Base-by-base conservation (phyloP, 2,113 vertebrate genomes). In the Scomber japonicus region DNA sequence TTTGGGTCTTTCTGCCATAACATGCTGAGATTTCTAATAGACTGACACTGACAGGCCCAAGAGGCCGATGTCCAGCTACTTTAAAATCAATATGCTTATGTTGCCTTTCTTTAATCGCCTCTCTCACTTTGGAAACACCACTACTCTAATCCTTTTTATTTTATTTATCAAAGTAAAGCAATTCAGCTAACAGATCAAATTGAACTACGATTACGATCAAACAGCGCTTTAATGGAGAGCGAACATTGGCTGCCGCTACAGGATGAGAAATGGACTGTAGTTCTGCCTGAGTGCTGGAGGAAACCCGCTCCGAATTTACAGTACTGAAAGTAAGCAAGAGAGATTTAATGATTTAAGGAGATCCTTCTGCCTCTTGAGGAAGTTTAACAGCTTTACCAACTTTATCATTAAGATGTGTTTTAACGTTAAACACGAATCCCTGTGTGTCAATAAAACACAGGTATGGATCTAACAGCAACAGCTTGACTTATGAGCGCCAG, bases 161-260 rank as follows among this genome's bases (percentile, higher is more conserved):
- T 69, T 64, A 67, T 81, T 72, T 56, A 75, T 81, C 51, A 67
- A 56, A 74, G 60, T 16, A 27, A 65, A 76, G 27, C 63, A 31
- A 13, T 24, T 27, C 16, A 19, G 48, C 56, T 51, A 1, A 3
- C 27, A 46, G 48, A 77, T 67, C 60, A 51, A 80, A 65, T 9
- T 57, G 4, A 60, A 13, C 40, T 1, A 10, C 0, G 68, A 78
- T 30, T 16, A 21, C 3, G 3, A 67, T 75, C n/a, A 62, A 4
- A 81, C 53, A 50, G 62, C 45, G 5, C 49, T 79, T 67, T 84
- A 81, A 87, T 45, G 2, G 51, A 76, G 53, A 46, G 24, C n/a
- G 15, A 76, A 75, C 56, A 13, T 15, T 63, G 2, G 9, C 50
- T 21, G 21, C 21, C 21, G 21, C 21, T 31, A 2, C 3, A 16